Evolutionary conservation across 35 echinoderm and acorn worm genomes (phyloP).

Genomic region (Strongylocentrotus purpuratus): DNA sequence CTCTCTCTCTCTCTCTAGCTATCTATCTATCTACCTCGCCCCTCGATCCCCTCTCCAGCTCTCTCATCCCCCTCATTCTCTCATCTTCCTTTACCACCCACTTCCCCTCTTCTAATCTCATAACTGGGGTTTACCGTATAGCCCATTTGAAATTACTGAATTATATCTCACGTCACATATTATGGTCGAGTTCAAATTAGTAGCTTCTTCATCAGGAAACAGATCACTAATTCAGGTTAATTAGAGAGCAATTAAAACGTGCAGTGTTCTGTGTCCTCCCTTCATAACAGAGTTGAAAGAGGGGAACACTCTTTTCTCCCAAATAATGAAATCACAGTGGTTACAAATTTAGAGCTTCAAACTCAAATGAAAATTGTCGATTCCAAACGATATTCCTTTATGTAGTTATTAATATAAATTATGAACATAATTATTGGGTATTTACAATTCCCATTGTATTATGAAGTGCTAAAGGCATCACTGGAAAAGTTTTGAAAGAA

Average conservation of each 20-base stretch:
- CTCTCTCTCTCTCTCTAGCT: background rate
- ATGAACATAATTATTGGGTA: no score
- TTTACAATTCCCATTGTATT: no score
- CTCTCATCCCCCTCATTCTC: background rate
- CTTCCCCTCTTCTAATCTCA: background rate
- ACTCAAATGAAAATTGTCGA: no score
- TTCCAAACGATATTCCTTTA: no score
- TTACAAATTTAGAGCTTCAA: background rate
- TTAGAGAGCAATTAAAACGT: background rate
- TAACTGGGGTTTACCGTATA: background rate
- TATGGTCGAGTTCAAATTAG: background rate
- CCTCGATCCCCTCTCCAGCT: no score
- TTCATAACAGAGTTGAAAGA: background rate
- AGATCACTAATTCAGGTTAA: background rate
- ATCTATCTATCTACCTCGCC: background rate
- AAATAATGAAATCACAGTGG: background rate
- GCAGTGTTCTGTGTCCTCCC: background rate
- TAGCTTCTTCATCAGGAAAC: background rate
- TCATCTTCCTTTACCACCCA: background rate
- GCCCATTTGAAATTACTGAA: background rate
- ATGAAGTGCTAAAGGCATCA: no score
- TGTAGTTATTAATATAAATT: no score
- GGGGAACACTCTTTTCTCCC: background rate
- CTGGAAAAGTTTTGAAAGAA: no score
- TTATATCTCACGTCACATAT: background rate